These are phyloP conservation scores for Gandaritis pyraliata DNA, from an alignment of 2,888 invertebrate genomes.

Conservation along the genomic window DNA sequence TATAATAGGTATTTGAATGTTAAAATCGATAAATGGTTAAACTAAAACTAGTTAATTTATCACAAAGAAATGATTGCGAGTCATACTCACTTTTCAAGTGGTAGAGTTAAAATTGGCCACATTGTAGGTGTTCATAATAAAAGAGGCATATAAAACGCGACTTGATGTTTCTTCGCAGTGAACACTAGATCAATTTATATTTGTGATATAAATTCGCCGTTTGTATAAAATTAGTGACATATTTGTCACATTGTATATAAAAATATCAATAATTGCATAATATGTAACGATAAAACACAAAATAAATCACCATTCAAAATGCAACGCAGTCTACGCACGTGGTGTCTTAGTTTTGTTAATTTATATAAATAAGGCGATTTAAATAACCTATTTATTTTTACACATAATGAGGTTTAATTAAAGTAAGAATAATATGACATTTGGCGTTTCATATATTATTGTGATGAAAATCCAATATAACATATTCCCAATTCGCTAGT, in stretches of 20 bases:
- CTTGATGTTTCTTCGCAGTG: constrained; percentile 30
- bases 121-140: constrained; percentile 26
- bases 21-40: constrained; percentile 35
- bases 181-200: constrained; percentile 44
- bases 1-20: constrained; percentile 25
- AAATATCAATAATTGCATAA: constrained; percentile 61
- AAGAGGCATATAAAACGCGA: constrained; percentile 28
- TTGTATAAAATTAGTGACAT: constrained; percentile 39
- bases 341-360: constrained; percentile 65
- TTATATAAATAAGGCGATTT: constrained; percentile 72
- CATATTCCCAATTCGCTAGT: constrained; percentile 27
- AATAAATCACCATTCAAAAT: constrained; percentile 73
- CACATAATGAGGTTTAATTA: constrained; percentile 74
- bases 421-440: constrained; percentile 64
- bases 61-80: constrained; percentile 47
- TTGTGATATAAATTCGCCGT: constrained; percentile 57
- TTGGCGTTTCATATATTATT: constrained; percentile 70
- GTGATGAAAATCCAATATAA: constrained; percentile 53
- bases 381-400: constrained; percentile 65
- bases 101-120: constrained; percentile 41
- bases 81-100: constrained; percentile 43
- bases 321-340: constrained; percentile 78
- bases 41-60: constrained; percentile 47
- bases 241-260: constrained; percentile 40
- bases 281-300: constrained; percentile 54